Base-by-base conservation (phyloP, 2,888 invertebrate species). In the Stenodera caucasica region DNA sequence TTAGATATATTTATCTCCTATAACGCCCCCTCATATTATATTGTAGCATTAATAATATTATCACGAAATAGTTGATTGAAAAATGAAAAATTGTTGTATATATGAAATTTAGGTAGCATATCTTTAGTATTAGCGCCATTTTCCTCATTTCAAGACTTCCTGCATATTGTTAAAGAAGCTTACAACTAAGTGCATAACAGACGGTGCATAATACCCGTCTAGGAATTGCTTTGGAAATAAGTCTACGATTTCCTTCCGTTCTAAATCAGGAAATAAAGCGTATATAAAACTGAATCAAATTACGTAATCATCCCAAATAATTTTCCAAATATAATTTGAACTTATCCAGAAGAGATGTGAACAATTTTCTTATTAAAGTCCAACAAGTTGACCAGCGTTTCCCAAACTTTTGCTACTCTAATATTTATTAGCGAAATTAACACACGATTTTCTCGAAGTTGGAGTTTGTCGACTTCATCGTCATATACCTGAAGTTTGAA, bases 351-450 rank as follows among this genome's bases (percentile, higher is more conserved):
- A n/a, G n/a, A n/a, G n/a, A n/a, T n/a, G n/a, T n/a, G n/a, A n/a
- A n/a, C n/a, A n/a, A n/a, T n/a, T n/a, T n/a, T n/a, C n/a, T n/a
- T n/a, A n/a, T n/a, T n/a, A n/a, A n/a, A n/a, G n/a, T n/a, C n/a
- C n/a, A n/a, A n/a, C n/a, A n/a, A n/a, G n/a, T n/a, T n/a, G n/a
- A n/a, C n/a, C n/a, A n/a, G n/a, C n/a, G n/a, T n/a, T n/a, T n/a
- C n/a, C n/a, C n/a, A n/a, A n/a, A n/a, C n/a, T n/a, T n/a, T n/a
- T n/a, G n/a, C n/a, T 63, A 58, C 58, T 62, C 65, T 61, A 67
- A 70, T 70, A 68, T 70, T 72, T 69, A 66, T 66, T 40, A 57
- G 61, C 56, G 59, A 59, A 70, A 70, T 72, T 70, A 72, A 67
- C 65, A 69, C 63, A 60, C 57, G 49, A 63, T 57, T 63, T 60